These are phyloP conservation scores for Trypoxylus dichotomus DNA, from an alignment of 1,140 invertebrate species.

Conservation along the genomic window DNA sequence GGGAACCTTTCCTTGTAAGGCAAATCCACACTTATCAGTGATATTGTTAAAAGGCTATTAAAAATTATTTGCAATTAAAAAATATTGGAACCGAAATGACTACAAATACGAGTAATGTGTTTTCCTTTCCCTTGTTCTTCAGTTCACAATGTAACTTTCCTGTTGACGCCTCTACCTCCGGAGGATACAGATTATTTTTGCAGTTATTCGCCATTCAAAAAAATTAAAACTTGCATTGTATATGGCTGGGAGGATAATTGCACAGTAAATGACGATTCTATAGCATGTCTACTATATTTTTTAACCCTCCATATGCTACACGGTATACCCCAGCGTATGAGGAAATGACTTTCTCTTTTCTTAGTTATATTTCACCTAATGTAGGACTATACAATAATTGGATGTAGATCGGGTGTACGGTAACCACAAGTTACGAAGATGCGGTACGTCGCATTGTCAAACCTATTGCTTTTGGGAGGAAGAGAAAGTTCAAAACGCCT, in stretches of 20 bases:
- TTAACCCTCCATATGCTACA: not conserved
- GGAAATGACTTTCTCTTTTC: not conserved
- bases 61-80: no score
- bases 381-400: not conserved
- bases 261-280: not conserved
- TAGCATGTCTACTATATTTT: not conserved
- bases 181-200: not conserved
- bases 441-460: not conserved
- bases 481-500: not conserved
- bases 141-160: no score
- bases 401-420: not conserved
- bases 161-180: not conserved
- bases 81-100: no score
- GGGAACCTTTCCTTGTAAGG: no score
- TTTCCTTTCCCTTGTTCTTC: no score
- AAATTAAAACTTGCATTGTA: slow-evolving; percentile 18
- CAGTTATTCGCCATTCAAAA: not conserved
- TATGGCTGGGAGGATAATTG: not conserved
- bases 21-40: no score
- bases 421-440: not conserved
- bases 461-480: not conserved
- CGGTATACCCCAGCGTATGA: not conserved
- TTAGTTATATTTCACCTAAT: not conserved
- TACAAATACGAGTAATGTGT: no score
- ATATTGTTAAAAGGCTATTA: no score